Evolutionary conservation across 1,140 invertebrate species (phyloP).

Genomic region (Dryas iulia): DNA sequence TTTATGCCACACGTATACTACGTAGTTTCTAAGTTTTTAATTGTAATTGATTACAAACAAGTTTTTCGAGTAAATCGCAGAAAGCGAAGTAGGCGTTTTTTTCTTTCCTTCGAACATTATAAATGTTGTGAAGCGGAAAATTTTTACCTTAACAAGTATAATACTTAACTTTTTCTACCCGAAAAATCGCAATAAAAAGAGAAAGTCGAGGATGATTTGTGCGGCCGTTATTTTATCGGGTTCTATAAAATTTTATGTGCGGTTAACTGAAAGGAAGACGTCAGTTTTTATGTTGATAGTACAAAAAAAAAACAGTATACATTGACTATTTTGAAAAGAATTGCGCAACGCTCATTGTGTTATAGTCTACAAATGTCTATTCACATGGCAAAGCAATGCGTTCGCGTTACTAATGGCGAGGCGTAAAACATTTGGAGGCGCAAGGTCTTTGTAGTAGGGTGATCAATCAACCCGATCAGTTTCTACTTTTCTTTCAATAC

Average conservation of each 20-base stretch:
- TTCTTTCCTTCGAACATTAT: background rate
- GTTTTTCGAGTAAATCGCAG: background rate
- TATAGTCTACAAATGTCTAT: background rate
- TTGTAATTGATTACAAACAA: background rate
- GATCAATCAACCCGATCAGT: background rate
- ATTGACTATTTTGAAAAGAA: background rate
- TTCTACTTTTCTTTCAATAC: background rate
- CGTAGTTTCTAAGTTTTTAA: background rate
- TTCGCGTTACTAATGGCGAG: background rate
- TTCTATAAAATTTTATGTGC: background rate
- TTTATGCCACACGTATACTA: background rate
- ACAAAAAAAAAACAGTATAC: background rate
- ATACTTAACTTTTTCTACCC: background rate
- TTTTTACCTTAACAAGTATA: background rate
- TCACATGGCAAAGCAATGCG: background rate
- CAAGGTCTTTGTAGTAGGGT: background rate
- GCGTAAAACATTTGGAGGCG: background rate
- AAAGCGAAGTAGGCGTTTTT: background rate
- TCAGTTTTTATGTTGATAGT: background rate
- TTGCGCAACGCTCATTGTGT: background rate
- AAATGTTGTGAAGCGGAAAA: background rate
- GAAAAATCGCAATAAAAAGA: background rate
- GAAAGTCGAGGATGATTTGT: background rate
- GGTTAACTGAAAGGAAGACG: background rate
- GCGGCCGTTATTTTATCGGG: background rate